Base-by-base conservation (phyloP, 1,140 invertebrate genomes). In the Diorhabda carinulata region DNA sequence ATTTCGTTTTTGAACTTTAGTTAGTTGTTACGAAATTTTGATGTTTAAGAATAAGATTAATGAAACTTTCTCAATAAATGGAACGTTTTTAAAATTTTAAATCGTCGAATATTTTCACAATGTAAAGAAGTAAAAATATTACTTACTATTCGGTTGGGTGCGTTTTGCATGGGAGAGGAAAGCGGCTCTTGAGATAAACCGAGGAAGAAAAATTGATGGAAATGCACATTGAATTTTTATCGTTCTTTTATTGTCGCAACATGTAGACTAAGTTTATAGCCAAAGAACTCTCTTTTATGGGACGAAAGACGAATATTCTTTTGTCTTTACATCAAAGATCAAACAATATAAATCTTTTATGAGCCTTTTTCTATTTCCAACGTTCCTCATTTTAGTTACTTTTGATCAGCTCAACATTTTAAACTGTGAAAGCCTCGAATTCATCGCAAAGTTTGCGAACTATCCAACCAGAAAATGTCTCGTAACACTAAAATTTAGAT, bases 221-320 rank as follows among this genome's bases (percentile, higher is more conserved):
- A 76, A 76, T 76, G 72, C 76, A 68, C 74, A 73, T 71, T 66
- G 76, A 75, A 76, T 76, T 76, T 76, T 75, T 76, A 76, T 77
- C 67, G 73, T 72, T 71, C 61, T 77, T 77, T 77, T 77, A 76
- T 70, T 76, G 73, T 77, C 74, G 71, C 76, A 77, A 76, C 74
- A 76, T 76, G 74, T 73, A 73, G 73, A 71, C 67, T 74, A 72
- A 75, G 72, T 77, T 74, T 74, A 74, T 69, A 72, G 70, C 71
- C 66, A 70, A 69, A 52, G 67, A 73, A 72, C 66, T 73, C 72
- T 66, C 74, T 76, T 76, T 76, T 76, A 76, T 71, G 72, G 71
- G 64, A 47, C 57, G 67, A 64, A 76, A 70, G 69, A 63, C 69
- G 67, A 74, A 71, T 72, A 69, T 65, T 70, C 71, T 72, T 52